Percentiles rank a stretch among this genome's conserved stretches.
Conservation (phyloP, 2,113 vertebrate genomes). For the Ranitomeya variabilis region DNA sequence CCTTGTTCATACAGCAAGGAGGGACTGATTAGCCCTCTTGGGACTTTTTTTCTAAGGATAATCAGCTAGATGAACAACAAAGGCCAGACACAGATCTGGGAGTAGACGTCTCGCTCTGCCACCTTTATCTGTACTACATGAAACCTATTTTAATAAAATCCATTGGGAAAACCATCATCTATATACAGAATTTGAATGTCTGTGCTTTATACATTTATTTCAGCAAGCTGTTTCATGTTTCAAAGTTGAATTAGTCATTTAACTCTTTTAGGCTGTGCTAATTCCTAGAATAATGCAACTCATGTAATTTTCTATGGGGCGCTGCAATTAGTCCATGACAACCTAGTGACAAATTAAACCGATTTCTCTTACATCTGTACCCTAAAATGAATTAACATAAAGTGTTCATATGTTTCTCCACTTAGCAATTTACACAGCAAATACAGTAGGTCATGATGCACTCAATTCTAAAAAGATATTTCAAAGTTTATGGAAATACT, state of each 20-base stretch:
- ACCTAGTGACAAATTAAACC: too few species aligned
- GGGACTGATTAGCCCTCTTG: neutral
- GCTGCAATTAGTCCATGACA: neutral
- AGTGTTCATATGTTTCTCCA: neutral
- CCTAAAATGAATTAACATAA: neutral
- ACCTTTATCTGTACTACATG: neutral
- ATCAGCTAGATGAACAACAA: neutral
- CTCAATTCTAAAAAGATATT: neutral
- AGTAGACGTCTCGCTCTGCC: neutral
- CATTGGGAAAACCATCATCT: neutral
- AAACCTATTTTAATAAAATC: conserved; percentile 11
- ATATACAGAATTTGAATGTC: neutral
- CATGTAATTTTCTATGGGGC: neutral
- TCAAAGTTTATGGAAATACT: neutral
- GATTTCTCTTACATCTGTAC: neutral
- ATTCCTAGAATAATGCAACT: neutral
- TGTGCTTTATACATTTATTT: neutral
- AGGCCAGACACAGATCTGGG: neutral
- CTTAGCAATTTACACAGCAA: too few species aligned
- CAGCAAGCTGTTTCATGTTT: neutral
- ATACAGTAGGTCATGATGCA: neutral
- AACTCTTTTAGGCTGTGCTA: neutral
- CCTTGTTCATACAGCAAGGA: neutral
- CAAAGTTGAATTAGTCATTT: neutral
- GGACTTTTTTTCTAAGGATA: neutral